These are phyloP conservation scores for Harpagifer antarcticus DNA, from an alignment of 2,797 vertebrate genomes.

Conservation along the genomic window DNA sequence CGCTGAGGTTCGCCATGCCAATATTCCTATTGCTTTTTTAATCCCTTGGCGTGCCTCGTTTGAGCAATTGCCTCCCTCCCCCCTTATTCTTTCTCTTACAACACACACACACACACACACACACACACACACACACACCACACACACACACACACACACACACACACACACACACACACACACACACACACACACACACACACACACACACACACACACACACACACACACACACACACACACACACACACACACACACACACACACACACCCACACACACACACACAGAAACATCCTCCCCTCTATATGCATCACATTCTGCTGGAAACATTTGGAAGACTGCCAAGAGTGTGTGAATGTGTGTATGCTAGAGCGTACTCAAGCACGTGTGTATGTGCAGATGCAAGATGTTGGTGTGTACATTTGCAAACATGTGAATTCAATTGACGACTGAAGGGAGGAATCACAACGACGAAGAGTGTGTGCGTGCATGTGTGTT, in stretches of 20 bases:
- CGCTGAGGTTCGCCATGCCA: slow-evolving; percentile 59
- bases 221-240: slow-evolving; percentile 21
- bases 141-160: slow-evolving; percentile 16
- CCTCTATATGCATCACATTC: slow-evolving; percentile 58
- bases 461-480: slow-evolving; percentile 36
- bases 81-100: slow-evolving; percentile 25
- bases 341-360: slow-evolving; percentile 50
- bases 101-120: slow-evolving; percentile 23
- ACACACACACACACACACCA: slow-evolving; percentile 20
- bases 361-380: slow-evolving; percentile 1
- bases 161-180: slow-evolving; percentile 17
- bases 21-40: slow-evolving; percentile 58
- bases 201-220: slow-evolving; percentile 20
- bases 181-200: slow-evolving; percentile 23
- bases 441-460: slow-evolving; percentile 62
- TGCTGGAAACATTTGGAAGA: slow-evolving; percentile 56
- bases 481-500: background rate
- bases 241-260: slow-evolving; percentile 23
- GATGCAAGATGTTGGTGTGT: slow-evolving; percentile 34
- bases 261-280: slow-evolving; percentile 21
- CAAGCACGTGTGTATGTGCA: background rate
- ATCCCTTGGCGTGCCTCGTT: slow-evolving; percentile 55
- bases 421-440: slow-evolving; percentile 62
- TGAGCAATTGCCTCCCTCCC: slow-evolving; percentile 45
- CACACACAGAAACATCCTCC: slow-evolving; percentile 26